Conservation (phyloP, 2,113 vertebrate species). For the Steatornis caripensis region DNA sequence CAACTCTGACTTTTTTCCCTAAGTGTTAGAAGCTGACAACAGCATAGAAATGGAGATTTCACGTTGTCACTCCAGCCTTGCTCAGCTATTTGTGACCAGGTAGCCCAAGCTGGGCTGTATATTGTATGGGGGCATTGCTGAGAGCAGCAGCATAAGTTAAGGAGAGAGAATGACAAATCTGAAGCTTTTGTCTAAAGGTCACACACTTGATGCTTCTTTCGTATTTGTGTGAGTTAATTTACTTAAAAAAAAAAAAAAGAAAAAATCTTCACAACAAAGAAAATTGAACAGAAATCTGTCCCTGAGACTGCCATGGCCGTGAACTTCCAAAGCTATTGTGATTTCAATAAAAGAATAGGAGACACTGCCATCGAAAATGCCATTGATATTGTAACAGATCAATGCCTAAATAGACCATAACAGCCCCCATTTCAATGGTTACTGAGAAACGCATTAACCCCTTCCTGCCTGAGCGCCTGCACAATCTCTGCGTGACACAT, state of each 20-base stretch:
- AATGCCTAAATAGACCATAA: slow-evolving; percentile 65
- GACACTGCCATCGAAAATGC: slow-evolving; percentile 50
- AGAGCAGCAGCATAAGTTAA: background rate
- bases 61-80: slow-evolving; percentile 33
- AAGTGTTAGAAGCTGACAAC: slow-evolving; percentile 44
- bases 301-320: slow-evolving; percentile 21
- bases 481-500: slow-evolving; percentile 52
- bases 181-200: slow-evolving; percentile 62
- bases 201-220: slow-evolving; percentile 59
- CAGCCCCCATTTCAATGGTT: slow-evolving; percentile 53
- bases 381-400: slow-evolving; percentile 68
- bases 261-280: slow-evolving; percentile 57
- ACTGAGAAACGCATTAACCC: slow-evolving; percentile 56
- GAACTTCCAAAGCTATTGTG: slow-evolving; percentile 65
- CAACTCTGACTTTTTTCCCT: background rate
- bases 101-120: slow-evolving; percentile 26
- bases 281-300: slow-evolving; percentile 65
- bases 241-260: background rate
- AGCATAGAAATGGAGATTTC: slow-evolving; percentile 61
- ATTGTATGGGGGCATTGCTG: background rate
- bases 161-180: slow-evolving; percentile 55
- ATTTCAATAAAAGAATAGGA: slow-evolving; percentile 63
- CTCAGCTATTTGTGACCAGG: slow-evolving; percentile 50
- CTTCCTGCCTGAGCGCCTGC: slow-evolving; percentile 25
- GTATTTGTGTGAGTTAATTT: slow-evolving; percentile 57